Evolutionary conservation across 30 jellyfish, hydroid and myxozoan genomes (phyloP).

Genomic region (Hydra vulgaris): DNA sequence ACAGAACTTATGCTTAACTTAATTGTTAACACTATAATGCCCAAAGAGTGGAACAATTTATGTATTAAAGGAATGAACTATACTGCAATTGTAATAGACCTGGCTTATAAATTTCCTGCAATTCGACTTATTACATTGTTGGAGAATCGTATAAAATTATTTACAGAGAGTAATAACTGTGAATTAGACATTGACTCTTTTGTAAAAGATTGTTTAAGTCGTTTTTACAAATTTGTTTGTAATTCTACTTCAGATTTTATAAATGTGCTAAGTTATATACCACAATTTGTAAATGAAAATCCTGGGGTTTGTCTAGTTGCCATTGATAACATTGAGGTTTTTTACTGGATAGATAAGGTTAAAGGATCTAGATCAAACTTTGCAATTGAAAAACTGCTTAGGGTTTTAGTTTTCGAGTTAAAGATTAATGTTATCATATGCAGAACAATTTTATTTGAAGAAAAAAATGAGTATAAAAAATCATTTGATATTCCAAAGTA

Average conservation of each 20-base stretch:
- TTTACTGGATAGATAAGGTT: not conserved
- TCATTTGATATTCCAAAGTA: not conserved
- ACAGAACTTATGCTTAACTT: conserved; percentile 2
- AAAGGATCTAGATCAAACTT: not conserved
- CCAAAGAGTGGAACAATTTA: not conserved
- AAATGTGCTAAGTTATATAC: not conserved
- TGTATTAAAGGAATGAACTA: not conserved
- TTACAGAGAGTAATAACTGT: not conserved
- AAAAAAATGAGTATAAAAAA: not conserved
- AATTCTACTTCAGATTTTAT: not conserved
- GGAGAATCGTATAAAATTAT: not conserved
- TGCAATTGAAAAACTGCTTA: not conserved
- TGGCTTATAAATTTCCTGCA: not conserved
- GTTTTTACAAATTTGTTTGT: not conserved
- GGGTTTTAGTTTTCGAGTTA: conserved; percentile 1
- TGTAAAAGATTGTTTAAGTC: not conserved
- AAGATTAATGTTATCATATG: not conserved
- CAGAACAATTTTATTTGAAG: not conserved
- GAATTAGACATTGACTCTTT: not conserved
- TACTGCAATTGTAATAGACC: not conserved
- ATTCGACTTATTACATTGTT: not conserved
- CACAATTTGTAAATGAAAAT: conserved; percentile 2
- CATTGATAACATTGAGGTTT: not conserved
- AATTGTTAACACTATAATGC: conserved; percentile 1
- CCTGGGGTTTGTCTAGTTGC: not conserved